Evolutionary conservation across 2,888 invertebrate genomes (phyloP).

Genomic region (Drosophila leonis): DNA sequence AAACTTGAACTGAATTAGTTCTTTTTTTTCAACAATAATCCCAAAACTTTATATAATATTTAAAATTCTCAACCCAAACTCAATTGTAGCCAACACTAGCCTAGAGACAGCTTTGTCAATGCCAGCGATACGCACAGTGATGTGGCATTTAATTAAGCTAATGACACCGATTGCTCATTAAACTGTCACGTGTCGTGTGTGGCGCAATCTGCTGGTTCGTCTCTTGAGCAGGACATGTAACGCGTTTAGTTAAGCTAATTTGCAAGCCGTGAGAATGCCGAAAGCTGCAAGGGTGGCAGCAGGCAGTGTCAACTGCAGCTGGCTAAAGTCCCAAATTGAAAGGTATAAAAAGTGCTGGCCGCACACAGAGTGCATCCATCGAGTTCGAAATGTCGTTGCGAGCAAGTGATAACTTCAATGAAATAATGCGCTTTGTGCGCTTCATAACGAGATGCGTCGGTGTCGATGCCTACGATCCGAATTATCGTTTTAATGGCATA

Average conservation of each 20-base stretch:
- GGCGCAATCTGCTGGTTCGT: conserved; percentile 16
- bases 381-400: conserved; percentile 26
- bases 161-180: conserved; percentile 58
- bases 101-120: neutral
- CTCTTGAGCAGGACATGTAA: conserved; percentile 37
- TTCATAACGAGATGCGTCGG: conserved; percentile 41
- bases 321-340: conserved; percentile 26
- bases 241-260: conserved; percentile 46
- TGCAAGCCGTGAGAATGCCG: conserved; percentile 25
- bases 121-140: conserved; percentile 26
- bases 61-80: neutral
- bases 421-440: conserved; percentile 45
- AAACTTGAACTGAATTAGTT: too few species aligned
- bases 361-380: neutral
- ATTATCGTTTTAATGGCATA: conserved; percentile 47
- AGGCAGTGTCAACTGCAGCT: conserved; percentile 43
- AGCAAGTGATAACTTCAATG: conserved; percentile 18
- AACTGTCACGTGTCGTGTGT: conserved; percentile 60
- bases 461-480: conserved; percentile 42
- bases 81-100: neutral
- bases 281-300: conserved; percentile 3
- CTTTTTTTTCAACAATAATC: too few species aligned
- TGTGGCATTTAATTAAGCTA: conserved; percentile 56
- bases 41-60: neutral
- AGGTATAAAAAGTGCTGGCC: conserved; percentile 14